phyloP scores from a whole-genome alignment of 2,888 invertebrate genomes.

The Resseliella maxima region DNA sequence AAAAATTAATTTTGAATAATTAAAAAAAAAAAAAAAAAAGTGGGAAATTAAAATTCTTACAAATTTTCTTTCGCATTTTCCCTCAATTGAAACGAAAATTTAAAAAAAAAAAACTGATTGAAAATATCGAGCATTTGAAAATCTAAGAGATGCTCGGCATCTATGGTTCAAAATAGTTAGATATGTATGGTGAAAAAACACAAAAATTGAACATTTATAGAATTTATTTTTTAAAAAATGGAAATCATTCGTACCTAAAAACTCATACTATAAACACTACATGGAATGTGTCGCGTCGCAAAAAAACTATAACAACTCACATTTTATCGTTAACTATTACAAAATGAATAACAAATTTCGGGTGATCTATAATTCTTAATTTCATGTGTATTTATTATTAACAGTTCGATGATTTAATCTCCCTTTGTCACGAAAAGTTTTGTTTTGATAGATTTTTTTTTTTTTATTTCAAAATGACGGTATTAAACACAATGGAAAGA shows the following conservation, averaged over 20 bases:
- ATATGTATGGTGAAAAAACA: too few relatives aligned
- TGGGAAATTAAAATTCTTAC: too few relatives aligned
- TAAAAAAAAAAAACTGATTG: too few relatives aligned
- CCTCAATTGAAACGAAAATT: too few relatives aligned
- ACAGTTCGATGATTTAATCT: background rate
- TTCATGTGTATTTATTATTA: constrained; percentile 50
- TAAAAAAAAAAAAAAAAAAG: too few relatives aligned
- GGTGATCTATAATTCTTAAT: constrained; percentile 33
- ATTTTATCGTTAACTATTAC: background rate
- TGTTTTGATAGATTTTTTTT: background rate
- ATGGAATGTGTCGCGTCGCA: background rate
- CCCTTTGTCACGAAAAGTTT: background rate
- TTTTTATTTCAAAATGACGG: background rate
- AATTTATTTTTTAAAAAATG: background rate
- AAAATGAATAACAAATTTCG: constrained; percentile 29
- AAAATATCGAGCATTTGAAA: too few relatives aligned
- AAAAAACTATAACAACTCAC: background rate
- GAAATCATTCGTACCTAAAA: constrained; percentile 25
- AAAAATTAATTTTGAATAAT: too few relatives aligned
- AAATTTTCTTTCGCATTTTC: too few relatives aligned
- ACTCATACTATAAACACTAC: background rate
- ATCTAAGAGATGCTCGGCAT: too few relatives aligned
- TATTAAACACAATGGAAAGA: background rate
- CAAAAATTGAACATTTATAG: too few relatives aligned
- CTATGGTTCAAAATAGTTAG: too few relatives aligned